These are phyloP conservation scores for Euura lappo DNA, from an alignment of 1,140 invertebrate genomes.

Conservation along the genomic window DNA sequence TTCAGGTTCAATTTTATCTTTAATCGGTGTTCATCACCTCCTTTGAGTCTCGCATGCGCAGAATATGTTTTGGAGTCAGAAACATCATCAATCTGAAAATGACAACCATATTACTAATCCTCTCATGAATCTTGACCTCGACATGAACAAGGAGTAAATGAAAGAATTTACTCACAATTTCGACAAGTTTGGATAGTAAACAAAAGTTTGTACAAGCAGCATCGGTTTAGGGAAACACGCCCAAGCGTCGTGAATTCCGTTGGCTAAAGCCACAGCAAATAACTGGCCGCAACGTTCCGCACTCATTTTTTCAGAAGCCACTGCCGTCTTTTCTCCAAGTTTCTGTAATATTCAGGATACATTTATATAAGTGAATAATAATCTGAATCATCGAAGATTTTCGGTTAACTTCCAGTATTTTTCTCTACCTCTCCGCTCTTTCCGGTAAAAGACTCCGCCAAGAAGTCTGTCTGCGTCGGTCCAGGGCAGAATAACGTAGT, in stretches of 20 bases:
- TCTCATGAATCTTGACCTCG: neutral
- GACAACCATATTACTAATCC: neutral
- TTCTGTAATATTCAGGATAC: slow-evolving; percentile 57
- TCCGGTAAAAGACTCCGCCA: slow-evolving; percentile 74
- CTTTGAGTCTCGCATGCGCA: slow-evolving; percentile 50
- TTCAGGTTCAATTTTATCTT: slow-evolving; percentile 4
- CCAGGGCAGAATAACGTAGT: slow-evolving; percentile 81
- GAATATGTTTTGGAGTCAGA: slow-evolving; percentile 48
- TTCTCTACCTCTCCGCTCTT: slow-evolving; percentile 64
- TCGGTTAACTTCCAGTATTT: neutral
- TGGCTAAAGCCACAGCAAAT: slow-evolving; percentile 77
- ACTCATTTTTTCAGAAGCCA: slow-evolving; percentile 68
- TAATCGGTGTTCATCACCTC: slow-evolving; percentile 29
- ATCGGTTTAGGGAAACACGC: slow-evolving; percentile 71
- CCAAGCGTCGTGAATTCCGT: slow-evolving; percentile 79
- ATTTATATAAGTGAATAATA: neutral
- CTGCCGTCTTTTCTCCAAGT: slow-evolving; percentile 60
- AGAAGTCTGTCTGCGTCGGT: slow-evolving; percentile 75
- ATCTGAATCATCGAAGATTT: slow-evolving; percentile 9
- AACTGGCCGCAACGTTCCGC: slow-evolving; percentile 76
- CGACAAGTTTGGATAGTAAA: slow-evolving; percentile 71
- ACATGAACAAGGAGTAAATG: slow-evolving; percentile 14
- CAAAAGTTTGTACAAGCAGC: slow-evolving; percentile 66
- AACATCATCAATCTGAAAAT: slow-evolving; percentile 37
- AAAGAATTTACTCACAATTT: slow-evolving; percentile 58